Evolutionary conservation across 2,888 invertebrate species (phyloP).

Genomic region (Limnephilus auricula): DNA sequence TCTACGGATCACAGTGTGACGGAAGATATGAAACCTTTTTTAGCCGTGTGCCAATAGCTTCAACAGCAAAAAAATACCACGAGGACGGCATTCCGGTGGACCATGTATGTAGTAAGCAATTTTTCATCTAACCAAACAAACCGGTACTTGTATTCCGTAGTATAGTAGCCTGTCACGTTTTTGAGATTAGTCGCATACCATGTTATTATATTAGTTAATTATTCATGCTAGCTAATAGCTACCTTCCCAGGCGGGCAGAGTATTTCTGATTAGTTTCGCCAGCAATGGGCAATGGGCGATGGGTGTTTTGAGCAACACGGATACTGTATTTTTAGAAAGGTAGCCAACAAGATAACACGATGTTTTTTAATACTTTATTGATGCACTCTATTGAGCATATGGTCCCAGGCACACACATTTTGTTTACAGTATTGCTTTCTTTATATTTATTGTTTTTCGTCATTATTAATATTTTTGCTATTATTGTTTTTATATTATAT

Average conservation of each 20-base stretch:
- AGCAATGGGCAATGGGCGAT: not conserved
- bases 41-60: not conserved
- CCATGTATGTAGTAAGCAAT: not conserved
- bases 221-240: not conserved
- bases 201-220: not conserved
- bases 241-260: not conserved
- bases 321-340: not conserved
- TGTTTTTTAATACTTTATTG: not conserved
- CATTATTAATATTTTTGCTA: too few relatives aligned
- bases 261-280: not conserved
- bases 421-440: too few relatives aligned
- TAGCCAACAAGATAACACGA: not conserved
- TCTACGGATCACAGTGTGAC: not conserved
- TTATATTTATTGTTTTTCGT: too few relatives aligned
- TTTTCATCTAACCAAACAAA: not conserved
- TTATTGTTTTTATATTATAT: too few relatives aligned
- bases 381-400: not conserved
- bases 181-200: constrained; percentile 2
- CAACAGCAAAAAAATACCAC: not conserved
- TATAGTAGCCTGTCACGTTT: not conserved
- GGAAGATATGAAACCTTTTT: not conserved
- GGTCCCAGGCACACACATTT: not conserved
- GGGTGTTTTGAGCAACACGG: not conserved
- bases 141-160: not conserved
- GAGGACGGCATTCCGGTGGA: not conserved